These are phyloP conservation scores for Porites cylindrica DNA, from an alignment of 92 coral and sea anemone species.

Conservation along the genomic window DNA sequence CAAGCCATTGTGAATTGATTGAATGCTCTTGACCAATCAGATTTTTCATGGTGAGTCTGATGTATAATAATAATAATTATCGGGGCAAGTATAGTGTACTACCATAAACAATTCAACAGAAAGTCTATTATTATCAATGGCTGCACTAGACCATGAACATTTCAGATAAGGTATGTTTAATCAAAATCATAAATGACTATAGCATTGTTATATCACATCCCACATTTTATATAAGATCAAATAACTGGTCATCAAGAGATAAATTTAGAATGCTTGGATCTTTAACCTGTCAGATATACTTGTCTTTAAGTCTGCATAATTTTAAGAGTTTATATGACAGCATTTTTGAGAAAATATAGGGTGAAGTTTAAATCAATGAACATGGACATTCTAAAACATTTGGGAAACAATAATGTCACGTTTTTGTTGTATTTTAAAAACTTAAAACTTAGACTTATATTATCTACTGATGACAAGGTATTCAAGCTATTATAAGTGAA, in stretches of 20 bases:
- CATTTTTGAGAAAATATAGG: constrained; percentile 14
- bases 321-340: not conserved
- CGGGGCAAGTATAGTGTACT: constrained; percentile 21
- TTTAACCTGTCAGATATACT: constrained; percentile 22
- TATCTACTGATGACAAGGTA: constrained; percentile 12
- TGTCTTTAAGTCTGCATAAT: not conserved
- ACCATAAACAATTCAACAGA: constrained; percentile 18
- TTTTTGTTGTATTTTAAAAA: constrained; percentile 3
- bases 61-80: not conserved
- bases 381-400: constrained; percentile 17
- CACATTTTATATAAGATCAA: constrained; percentile 23
- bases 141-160: constrained; percentile 10
- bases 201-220: constrained; percentile 14
- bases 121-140: constrained; percentile 8
- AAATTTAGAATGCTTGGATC: constrained; percentile 8
- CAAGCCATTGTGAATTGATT: no score
- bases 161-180: constrained; percentile 12
- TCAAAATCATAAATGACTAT: not conserved
- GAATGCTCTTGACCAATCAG: no score
- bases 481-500: constrained; percentile 6
- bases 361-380: constrained; percentile 14
- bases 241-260: constrained; percentile 19
- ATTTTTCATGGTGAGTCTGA: no score
- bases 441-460: constrained; percentile 9
- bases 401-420: constrained; percentile 1